Conservation (phyloP, 2,888 invertebrate species). For the Lysandra coridon region DNA sequence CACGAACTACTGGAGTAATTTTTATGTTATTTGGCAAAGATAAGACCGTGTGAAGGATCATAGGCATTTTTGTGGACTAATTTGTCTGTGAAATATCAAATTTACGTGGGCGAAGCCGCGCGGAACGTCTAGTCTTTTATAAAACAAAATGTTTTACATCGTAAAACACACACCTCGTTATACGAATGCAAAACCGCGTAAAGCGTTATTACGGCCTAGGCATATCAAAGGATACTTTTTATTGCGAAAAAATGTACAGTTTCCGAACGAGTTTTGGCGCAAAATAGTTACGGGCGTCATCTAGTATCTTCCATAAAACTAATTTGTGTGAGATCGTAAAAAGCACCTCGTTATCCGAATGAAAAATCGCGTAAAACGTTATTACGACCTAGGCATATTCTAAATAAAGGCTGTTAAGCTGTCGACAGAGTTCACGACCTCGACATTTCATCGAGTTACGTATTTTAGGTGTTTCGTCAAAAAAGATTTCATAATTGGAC, state of each 20-base stretch:
- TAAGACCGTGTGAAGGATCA: too few species aligned
- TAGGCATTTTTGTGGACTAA: too few species aligned
- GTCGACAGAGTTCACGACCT: background rate
- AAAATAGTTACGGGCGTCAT: too few species aligned
- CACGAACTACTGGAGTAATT: too few species aligned
- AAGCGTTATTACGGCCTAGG: background rate
- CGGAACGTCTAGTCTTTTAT: too few species aligned
- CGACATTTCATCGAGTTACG: background rate
- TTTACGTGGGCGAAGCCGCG: too few species aligned
- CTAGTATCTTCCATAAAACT: too few species aligned
- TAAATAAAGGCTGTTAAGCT: background rate
- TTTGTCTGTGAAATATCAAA: too few species aligned
- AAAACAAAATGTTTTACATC: background rate
- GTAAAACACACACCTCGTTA: background rate
- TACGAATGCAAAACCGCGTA: background rate
- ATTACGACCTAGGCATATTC: background rate
- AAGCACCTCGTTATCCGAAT: background rate
- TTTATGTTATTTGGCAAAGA: too few species aligned
- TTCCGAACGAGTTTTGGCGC: too few species aligned
- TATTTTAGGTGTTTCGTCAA: background rate
- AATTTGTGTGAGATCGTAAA: background rate
- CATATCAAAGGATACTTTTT: background rate
- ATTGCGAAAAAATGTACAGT: too few species aligned
- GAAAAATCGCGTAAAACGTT: background rate
- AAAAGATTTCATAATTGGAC: background rate